A percentile compares a stretch with the other conserved stretches of the same genome.
phyloP scores from a whole-genome alignment of 2,888 invertebrate species.

The Halictus quadricinctus region DNA sequence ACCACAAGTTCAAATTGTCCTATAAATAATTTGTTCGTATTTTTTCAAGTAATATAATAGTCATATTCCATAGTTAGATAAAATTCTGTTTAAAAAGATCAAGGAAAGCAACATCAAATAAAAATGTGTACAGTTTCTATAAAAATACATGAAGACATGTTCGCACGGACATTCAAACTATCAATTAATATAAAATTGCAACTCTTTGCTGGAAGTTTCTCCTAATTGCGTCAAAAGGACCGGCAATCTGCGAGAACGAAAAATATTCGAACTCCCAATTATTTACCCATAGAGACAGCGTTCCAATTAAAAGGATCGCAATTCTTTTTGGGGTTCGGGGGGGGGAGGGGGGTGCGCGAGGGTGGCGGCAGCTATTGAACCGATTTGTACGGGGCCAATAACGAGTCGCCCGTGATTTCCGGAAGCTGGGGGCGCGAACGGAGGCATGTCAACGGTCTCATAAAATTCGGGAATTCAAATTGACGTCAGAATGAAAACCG shows the following conservation, averaged over 20 bases:
- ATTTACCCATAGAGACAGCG: not conserved
- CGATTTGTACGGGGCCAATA: slow-evolving; percentile 42
- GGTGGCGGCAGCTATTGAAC: not conserved
- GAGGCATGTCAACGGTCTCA: slow-evolving; percentile 49
- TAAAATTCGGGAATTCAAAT: slow-evolving; percentile 65
- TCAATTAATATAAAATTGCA: not conserved
- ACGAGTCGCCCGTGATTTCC: slow-evolving; percentile 41
- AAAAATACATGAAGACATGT: too few species aligned
- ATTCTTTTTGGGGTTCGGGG: not conserved
- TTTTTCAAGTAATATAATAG: too few species aligned
- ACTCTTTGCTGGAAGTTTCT: not conserved
- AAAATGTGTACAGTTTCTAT: not conserved
- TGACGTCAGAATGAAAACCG: slow-evolving; percentile 41
- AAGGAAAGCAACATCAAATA: not conserved
- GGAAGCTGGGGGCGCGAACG: slow-evolving; percentile 21
- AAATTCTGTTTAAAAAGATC: not conserved
- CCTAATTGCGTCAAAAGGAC: not conserved
- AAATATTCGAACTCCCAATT: slow-evolving; percentile 10
- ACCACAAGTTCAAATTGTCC: too few species aligned
- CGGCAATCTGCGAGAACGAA: not conserved
- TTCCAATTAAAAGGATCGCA: slow-evolving; percentile 16
- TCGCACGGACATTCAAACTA: not conserved
- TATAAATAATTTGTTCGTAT: too few species aligned
- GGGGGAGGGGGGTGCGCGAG: not conserved
- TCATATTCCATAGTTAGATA: not conserved